Percentiles rank a stretch among this genome's conserved stretches.
Evolutionary conservation across 2,797 vertebrate species (phyloP).

Genomic region (Buphagus erythrorhynchus): DNA sequence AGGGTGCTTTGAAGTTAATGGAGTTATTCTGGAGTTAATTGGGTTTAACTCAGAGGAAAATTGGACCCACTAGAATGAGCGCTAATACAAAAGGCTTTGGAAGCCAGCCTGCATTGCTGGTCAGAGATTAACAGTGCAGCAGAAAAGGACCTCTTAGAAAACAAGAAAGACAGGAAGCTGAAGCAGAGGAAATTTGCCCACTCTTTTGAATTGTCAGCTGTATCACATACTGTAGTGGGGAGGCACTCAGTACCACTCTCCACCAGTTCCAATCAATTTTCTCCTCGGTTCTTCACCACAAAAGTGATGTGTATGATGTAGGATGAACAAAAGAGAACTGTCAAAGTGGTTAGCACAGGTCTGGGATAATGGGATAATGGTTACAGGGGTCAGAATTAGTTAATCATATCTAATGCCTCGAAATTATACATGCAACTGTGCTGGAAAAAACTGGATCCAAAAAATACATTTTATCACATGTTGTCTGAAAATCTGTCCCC

Average conservation of each 20-base stretch:
- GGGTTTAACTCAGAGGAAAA: slow-evolving; percentile 33
- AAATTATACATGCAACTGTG: not conserved
- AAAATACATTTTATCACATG: not conserved
- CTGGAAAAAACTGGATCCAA: not conserved
- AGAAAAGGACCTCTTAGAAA: not conserved
- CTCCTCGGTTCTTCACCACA: not conserved
- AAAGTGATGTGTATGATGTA: not conserved
- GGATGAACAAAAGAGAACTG: not conserved
- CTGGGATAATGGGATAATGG: not conserved
- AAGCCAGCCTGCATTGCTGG: not conserved
- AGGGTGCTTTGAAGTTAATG: slow-evolving; percentile 19
- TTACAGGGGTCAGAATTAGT: not conserved
- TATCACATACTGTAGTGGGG: not conserved
- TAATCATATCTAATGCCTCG: not conserved
- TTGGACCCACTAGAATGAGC: not conserved
- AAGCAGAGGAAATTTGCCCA: not conserved
- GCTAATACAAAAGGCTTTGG: not conserved
- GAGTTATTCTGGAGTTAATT: slow-evolving; percentile 43
- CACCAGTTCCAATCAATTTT: not conserved
- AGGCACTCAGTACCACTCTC: not conserved
- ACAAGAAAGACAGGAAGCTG: not conserved
- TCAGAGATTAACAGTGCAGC: not conserved
- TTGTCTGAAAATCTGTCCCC: not conserved
- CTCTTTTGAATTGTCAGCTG: not conserved
- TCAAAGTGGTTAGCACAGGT: not conserved